A percentile compares a stretch with the other conserved stretches of the same genome.
Conservation (phyloP, 2,113 vertebrate genomes). For the Cavia porcellus region DNA sequence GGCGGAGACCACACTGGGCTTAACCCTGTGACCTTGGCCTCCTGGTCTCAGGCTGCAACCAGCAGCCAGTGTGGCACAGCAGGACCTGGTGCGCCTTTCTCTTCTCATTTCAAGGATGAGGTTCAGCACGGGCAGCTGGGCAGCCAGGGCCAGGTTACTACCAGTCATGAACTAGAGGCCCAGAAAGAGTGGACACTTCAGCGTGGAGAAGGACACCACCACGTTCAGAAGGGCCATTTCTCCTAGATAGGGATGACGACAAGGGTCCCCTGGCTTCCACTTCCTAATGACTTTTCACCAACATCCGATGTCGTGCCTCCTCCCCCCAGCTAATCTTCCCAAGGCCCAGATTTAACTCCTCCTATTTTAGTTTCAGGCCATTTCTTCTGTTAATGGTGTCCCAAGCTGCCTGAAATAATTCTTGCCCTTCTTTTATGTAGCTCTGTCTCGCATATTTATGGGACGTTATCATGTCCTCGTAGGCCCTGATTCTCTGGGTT, state of each 20-base stretch:
- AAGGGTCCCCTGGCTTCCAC: neutral
- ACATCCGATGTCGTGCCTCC: neutral
- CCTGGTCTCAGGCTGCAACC: neutral
- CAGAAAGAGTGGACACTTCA: neutral
- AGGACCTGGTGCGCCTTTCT: neutral
- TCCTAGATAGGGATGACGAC: neutral
- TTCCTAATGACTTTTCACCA: conserved; percentile 2
- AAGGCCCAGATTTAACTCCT: conserved; percentile 71
- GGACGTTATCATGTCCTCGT: conserved; percentile 66
- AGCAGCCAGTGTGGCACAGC: neutral
- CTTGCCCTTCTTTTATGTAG: conserved; percentile 76
- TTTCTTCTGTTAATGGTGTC: conserved; percentile 78
- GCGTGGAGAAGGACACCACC: neutral
- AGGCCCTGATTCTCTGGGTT: conserved; percentile 54
- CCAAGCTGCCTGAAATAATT: conserved; percentile 79
- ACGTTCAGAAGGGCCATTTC: neutral
- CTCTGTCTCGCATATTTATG: conserved; percentile 76
- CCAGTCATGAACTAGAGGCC: neutral
- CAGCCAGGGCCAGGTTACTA: neutral
- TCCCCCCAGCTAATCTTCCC: neutral
- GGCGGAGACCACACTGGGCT: neutral
- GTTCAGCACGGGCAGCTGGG: neutral
- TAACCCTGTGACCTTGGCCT: conserved; percentile 6
- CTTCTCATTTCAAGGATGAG: neutral
- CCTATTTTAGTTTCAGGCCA: conserved; percentile 81